Percentiles rank a stretch among this genome's conserved stretches.
Evolutionary conservation across 2,113 vertebrate species (phyloP).

Genomic region (Cichladusa arquata): DNA sequence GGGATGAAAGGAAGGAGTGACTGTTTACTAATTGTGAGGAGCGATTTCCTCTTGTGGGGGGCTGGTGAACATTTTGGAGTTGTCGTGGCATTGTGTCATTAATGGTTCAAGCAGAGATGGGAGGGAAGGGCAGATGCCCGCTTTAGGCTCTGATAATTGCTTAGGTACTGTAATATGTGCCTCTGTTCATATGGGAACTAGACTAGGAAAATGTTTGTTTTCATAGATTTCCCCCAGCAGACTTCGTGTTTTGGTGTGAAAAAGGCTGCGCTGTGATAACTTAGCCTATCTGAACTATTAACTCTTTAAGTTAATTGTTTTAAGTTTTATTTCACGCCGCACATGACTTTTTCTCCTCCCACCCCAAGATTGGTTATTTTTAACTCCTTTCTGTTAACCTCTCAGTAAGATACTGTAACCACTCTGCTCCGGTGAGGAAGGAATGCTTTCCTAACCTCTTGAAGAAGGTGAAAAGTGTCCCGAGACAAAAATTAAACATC

Average conservation of each 20-base stretch:
- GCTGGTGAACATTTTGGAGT: neutral
- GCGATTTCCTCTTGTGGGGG: neutral
- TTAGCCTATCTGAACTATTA: neutral
- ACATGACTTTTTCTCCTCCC: rapidly evolving
- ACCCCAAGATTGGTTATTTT: neutral
- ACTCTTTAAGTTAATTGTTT: neutral
- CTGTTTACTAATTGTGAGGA: neutral
- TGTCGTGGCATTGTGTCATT: rapidly evolving
- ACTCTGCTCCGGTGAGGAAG: neutral
- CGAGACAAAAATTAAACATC: neutral
- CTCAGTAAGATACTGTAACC: neutral
- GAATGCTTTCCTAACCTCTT: neutral
- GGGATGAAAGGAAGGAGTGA: too few species aligned
- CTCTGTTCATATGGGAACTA: neutral
- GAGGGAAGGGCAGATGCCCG: neutral
- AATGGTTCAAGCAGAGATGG: neutral
- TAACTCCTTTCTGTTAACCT: neutral
- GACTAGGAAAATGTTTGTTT: neutral
- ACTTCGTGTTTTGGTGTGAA: rapidly evolving
- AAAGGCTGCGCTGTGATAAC: neutral
- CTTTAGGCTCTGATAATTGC: neutral
- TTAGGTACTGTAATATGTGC: neutral
- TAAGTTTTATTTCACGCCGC: too few species aligned
- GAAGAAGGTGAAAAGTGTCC: neutral
- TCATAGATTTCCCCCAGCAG: neutral